These are phyloP conservation scores for Ylistrum balloti DNA, from an alignment of 1,140 invertebrate genomes.

Conservation along the genomic window DNA sequence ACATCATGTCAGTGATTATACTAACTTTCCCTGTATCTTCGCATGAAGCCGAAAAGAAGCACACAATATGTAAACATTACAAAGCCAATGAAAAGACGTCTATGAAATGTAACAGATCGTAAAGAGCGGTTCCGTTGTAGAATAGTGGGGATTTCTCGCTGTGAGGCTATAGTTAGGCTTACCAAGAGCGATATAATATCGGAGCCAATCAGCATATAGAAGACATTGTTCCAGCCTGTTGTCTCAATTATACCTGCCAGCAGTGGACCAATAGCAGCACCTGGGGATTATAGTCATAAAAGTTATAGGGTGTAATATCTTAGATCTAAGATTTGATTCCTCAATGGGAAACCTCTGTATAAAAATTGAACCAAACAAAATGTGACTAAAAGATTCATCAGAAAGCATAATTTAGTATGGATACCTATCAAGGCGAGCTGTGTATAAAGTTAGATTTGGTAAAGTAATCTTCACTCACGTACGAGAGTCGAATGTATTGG, in stretches of 20 bases:
- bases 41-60: background rate
- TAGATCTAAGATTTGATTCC: too few species aligned
- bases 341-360: too few species aligned
- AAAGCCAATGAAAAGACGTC: background rate
- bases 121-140: background rate
- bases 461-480: too few species aligned
- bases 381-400: too few species aligned
- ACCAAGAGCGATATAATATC: constrained; percentile 90
- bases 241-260: constrained; percentile 91
- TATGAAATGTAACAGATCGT: background rate
- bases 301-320: too few species aligned
- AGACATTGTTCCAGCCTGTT: constrained; percentile 92
- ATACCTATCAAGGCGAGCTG: too few species aligned
- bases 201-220: constrained; percentile 94
- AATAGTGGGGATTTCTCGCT: background rate
- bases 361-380: too few species aligned
- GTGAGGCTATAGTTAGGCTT: constrained; percentile 56
- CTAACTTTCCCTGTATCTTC: too few species aligned
- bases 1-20: too few species aligned
- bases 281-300: constrained; percentile 81
- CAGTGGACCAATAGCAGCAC: constrained; percentile 94
- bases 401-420: too few species aligned
- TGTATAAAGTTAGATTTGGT: too few species aligned
- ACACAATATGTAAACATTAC: background rate
- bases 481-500: too few species aligned